Evolutionary conservation across 2,888 invertebrate genomes (phyloP).

Genomic region (Leptopilina syphax): DNA sequence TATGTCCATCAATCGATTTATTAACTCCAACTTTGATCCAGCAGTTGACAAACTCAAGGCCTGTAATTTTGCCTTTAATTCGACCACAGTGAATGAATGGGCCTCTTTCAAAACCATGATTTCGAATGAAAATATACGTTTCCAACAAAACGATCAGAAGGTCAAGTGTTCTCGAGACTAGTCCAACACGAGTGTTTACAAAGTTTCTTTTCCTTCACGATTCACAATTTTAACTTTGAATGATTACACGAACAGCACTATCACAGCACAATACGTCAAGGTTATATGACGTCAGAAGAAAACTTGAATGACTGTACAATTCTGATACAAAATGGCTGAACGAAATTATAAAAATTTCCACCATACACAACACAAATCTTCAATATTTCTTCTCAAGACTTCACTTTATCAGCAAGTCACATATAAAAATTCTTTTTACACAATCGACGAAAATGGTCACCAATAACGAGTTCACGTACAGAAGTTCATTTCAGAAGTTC

Average conservation of each 20-base stretch:
- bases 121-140: neutral
- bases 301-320: neutral
- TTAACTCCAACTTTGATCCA: neutral
- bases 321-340: neutral
- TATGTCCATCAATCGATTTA: neutral
- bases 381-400: neutral
- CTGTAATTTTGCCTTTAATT: neutral
- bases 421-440: neutral
- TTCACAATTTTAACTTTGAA: neutral
- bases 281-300: neutral
- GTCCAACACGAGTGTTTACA: neutral
- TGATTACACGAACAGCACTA: neutral
- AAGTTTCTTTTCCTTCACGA: neutral
- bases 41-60: neutral
- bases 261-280: slow-evolving; percentile 1
- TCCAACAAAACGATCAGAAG: neutral
- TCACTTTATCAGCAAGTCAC: neutral
- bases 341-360: neutral
- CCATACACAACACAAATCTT: neutral
- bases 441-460: neutral
- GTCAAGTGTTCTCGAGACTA: neutral
- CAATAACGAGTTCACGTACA: neutral
- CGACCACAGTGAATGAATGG: neutral
- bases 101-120: neutral
- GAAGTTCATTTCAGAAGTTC: neutral